Percentiles rank a stretch among this genome's conserved stretches.
Evolutionary conservation across 2,113 vertebrate genomes (phyloP).

Genomic region (Microcebus jonahi): DNA sequence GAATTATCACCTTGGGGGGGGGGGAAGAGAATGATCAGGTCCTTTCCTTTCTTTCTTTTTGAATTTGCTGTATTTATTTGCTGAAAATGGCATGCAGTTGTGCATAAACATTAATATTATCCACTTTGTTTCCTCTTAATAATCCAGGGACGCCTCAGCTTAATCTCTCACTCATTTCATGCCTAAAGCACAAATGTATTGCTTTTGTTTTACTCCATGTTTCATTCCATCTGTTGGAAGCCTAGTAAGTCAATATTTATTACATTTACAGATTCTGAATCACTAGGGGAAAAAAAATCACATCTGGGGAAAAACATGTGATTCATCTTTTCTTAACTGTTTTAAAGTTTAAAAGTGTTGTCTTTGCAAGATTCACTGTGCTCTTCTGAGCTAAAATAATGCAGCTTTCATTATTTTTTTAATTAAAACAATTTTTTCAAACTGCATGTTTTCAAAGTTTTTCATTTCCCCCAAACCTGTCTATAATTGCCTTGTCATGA

Average conservation of each 20-base stretch:
- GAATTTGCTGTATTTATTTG: conserved; percentile 3
- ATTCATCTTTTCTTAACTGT: neutral
- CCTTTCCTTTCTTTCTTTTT: conserved; percentile 20
- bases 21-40: neutral
- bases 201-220: conserved; percentile 63
- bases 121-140: conserved; percentile 76
- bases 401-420: neutral
- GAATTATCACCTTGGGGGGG: neutral
- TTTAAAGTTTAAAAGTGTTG: conserved; percentile 51
- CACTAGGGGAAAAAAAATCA: neutral
- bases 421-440: conserved; percentile 18
- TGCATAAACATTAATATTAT: conserved; percentile 71
- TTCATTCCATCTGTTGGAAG: conserved; percentile 61
- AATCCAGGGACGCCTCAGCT: conserved; percentile 73
- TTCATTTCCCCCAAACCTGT: conserved; percentile 69
- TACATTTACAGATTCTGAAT: conserved; percentile 61
- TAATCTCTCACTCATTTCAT: conserved; percentile 72
- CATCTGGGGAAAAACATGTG: neutral
- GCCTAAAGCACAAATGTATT: conserved; percentile 67
- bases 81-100: conserved; percentile 43
- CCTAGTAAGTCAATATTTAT: conserved; percentile 63
- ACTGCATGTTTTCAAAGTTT: conserved; percentile 74
- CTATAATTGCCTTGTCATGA: conserved; percentile 86
- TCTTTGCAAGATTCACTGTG: neutral
- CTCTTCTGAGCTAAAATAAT: conserved; percentile 62